These are phyloP conservation scores for Chrysolina americana DNA, from an alignment of 2,888 invertebrate species.

Conservation along the genomic window DNA sequence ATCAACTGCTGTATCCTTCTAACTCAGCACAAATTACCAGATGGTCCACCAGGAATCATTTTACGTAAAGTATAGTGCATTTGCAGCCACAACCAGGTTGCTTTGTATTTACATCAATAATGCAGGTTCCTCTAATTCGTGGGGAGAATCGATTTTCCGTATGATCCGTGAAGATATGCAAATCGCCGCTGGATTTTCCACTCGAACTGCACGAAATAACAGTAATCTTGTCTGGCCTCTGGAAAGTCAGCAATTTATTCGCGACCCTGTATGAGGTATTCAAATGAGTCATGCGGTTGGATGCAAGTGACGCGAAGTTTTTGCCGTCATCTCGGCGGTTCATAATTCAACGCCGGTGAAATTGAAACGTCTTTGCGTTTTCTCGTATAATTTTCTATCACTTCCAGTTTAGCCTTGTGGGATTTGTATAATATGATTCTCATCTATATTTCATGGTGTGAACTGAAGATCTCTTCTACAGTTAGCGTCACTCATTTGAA, in stretches of 20 bases:
- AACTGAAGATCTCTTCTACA: no score
- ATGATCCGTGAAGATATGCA: neutral
- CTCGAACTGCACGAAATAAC: neutral
- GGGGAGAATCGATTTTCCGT: neutral
- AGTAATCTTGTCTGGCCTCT: neutral
- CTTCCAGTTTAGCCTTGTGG: neutral
- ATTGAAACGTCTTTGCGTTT: neutral
- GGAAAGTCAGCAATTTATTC: neutral
- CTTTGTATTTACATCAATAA: neutral
- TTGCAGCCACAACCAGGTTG: neutral
- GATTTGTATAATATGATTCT: neutral
- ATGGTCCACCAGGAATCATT: no score
- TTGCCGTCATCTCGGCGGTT: neutral
- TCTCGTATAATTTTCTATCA: neutral
- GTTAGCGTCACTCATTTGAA: no score
- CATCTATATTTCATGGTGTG: neutral
- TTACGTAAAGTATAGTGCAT: neutral
- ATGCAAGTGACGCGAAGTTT: slow-evolving; percentile 9
- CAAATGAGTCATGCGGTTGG: neutral
- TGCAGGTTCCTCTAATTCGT: neutral
- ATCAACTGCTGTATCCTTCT: no score
- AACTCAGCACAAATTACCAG: no score
- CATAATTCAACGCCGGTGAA: neutral
- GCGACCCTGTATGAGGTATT: neutral
- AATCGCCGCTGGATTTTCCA: neutral